A percentile compares a stretch with the other conserved stretches of the same genome.
These are phyloP conservation scores for Cassiopea xamachana DNA, from an alignment of 30 jellyfish, hydroid and myxozoan genomes.

Conservation along the genomic window DNA sequence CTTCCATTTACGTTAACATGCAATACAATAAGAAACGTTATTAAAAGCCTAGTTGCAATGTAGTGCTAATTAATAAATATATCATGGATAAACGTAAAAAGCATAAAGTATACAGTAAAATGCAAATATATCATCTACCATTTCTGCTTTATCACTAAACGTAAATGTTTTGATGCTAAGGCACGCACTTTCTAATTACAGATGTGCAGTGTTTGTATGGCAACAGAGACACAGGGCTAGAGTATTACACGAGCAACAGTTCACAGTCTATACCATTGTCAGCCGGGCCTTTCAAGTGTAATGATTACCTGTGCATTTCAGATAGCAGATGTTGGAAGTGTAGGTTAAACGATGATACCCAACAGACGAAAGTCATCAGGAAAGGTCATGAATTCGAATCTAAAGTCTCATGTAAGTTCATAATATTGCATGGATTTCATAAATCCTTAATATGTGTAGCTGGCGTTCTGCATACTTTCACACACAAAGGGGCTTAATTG, in stretches of 20 bases:
- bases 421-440: too few relatives aligned
- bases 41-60: too few relatives aligned
- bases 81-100: too few relatives aligned
- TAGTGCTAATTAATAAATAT: too few relatives aligned
- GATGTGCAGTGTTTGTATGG: slow-evolving; percentile 49
- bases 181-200: not conserved
- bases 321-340: slow-evolving; percentile 47
- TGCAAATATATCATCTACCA: too few relatives aligned
- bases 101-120: too few relatives aligned
- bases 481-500: too few relatives aligned
- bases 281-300: slow-evolving; percentile 46
- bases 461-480: too few relatives aligned
- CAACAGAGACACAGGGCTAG: slow-evolving; percentile 25
- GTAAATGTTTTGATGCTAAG: not conserved
- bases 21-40: too few relatives aligned
- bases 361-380: slow-evolving; percentile 2
- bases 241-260: slow-evolving; percentile 27
- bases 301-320: slow-evolving; percentile 41
- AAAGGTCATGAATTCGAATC: slow-evolving; percentile 22
- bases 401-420: slow-evolving; percentile 41
- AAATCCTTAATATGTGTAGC: too few relatives aligned
- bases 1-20: too few relatives aligned
- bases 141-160: not conserved
- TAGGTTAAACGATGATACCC: slow-evolving; percentile 11
- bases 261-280: slow-evolving; percentile 31